A percentile compares a stretch with the other conserved stretches of the same genome.
phyloP scores from a whole-genome alignment of 2,797 vertebrate species.

The Myotis daubentonii region DNA sequence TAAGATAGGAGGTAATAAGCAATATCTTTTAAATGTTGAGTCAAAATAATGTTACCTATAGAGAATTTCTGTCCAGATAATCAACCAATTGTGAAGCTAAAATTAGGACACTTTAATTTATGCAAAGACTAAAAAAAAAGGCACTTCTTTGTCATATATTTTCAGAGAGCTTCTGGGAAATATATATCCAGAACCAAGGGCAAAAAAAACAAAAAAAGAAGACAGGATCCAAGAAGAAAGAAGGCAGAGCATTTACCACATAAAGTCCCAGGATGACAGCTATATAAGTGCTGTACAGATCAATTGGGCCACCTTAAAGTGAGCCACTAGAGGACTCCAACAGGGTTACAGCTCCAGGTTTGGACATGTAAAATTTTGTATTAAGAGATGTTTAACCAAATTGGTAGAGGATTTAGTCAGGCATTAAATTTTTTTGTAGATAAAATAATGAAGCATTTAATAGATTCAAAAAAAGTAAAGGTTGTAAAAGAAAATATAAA shows the following conservation, averaged over 20 bases:
- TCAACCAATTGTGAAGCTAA: neutral
- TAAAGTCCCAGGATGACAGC: neutral
- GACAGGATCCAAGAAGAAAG: neutral
- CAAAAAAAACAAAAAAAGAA: neutral
- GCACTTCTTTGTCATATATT: neutral
- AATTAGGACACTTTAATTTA: neutral
- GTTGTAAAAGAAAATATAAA: neutral
- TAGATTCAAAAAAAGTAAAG: neutral
- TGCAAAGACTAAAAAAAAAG: neutral
- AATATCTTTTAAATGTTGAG: neutral
- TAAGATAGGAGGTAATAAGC: neutral
- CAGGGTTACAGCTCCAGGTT: neutral
- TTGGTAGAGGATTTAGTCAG: neutral
- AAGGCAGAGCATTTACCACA: neutral
- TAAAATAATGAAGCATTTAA: neutral
- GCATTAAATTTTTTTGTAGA: neutral
- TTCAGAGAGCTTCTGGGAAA: neutral
- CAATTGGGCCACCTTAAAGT: neutral
- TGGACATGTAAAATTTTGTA: neutral
- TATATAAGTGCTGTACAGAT: neutral
- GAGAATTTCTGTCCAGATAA: neutral
- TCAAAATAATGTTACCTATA: neutral
- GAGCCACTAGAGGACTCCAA: neutral
- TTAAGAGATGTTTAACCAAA: neutral
- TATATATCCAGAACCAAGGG: neutral